Conservation (phyloP, 1,140 invertebrate genomes). For the Atopsyche davidsoni region DNA sequence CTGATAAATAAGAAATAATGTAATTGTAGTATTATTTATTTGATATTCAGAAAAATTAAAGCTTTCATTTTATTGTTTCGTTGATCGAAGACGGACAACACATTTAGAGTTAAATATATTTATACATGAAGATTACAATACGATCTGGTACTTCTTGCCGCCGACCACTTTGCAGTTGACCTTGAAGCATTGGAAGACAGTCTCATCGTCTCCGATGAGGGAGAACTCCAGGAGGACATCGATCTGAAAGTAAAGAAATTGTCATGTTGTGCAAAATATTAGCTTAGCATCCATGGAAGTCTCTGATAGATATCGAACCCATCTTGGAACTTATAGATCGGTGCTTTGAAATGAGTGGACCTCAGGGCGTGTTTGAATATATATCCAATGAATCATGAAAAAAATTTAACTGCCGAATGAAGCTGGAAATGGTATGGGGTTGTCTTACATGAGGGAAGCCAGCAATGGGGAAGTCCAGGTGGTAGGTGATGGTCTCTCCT, state of each 20-base stretch:
- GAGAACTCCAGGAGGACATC: not conserved
- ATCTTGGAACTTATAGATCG: not conserved
- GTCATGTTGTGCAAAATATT: not conserved
- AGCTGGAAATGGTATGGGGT: not conserved
- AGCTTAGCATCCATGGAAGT: not conserved
- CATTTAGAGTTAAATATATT: too few relatives aligned
- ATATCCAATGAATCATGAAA: not conserved
- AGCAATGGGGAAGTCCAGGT: not conserved
- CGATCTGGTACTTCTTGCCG: too few relatives aligned
- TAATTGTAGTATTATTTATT: too few relatives aligned
- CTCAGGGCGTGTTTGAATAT: not conserved
- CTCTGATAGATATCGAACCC: not conserved
- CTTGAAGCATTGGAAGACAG: constrained; percentile 1
- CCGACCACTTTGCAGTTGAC: constrained; percentile 1
- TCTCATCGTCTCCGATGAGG: not conserved
- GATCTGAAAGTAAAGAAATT: not conserved
- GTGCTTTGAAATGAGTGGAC: not conserved
- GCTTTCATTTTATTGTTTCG: too few relatives aligned
- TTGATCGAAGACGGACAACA: too few relatives aligned
- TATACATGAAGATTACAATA: too few relatives aligned
- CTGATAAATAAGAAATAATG: too few relatives aligned
- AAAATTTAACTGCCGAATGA: not conserved
- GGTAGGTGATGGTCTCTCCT: not conserved
- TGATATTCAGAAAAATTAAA: too few relatives aligned
- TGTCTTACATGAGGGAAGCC: not conserved